Evolutionary conservation across 2,888 invertebrate genomes (phyloP), one percentile per base, ranked within the genome.

Genomic region (Cryptus armator): DNA sequence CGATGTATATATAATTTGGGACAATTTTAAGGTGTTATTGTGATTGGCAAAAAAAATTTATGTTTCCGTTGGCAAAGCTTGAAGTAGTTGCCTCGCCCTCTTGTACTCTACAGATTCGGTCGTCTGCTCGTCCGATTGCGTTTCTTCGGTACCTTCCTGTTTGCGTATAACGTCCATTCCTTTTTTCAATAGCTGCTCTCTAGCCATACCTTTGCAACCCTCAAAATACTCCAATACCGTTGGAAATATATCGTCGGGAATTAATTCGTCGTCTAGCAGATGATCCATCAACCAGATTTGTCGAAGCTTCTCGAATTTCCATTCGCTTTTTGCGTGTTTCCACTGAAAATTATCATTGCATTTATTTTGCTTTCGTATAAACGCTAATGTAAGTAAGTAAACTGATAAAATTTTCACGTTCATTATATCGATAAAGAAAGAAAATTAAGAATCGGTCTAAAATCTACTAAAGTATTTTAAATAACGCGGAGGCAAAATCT

Each of bases 261-360:
- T 92, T 86, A 95, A 95, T 3, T 93, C 91, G 14, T 95, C 93
- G 83, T 96, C 95, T 87, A 97, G 96, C 89, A 97, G 95, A 89
- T 97, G 95, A 86, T 96, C 96, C 87, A 96, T 96, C 71, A 97
- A 94, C 95, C 97, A 97, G n/a, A 96, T 95, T 94, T 97, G 97
- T 84, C 96, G 95, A 1, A 96, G 93, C 93, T 97, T 97, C 93
- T 96, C 96, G 91, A 97, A 97, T 92, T 97, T 97, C 97, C 97
- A 97, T 89, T 96, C 95, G 64, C 93, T 94, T 86, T 94, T 95
- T 84, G 95, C 95, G 90, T 97, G 95, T 92, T 97, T 96, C 97
- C 97, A 97, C 90, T 96, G 95, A 24, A 19, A 12, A 14, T 66
- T 3, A 66, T 66, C 6, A 75, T 14, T 5, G 19, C 53, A 67